Base-by-base conservation (phyloP, 2,797 vertebrate species). In the Graptemys geographica region DNA sequence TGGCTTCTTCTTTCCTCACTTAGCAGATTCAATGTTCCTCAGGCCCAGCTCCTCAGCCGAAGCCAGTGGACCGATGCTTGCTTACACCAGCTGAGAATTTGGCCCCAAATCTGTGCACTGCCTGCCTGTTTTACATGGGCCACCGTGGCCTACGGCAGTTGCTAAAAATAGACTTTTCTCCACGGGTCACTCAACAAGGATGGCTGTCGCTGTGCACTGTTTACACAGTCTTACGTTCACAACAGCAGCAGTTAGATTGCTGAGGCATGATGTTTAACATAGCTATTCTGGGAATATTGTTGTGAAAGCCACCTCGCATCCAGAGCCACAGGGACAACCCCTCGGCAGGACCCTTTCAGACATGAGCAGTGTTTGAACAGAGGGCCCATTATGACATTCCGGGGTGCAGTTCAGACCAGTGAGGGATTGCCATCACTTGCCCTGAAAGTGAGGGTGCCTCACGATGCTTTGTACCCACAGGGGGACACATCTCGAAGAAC, bases 131-230 rank as follows among this genome's bases (percentile, higher is more conserved):
- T 90, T 78, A 25, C 82, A 88, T 47, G 27, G 41, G 93, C 83
- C 90, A 62, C 13, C 89, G 82, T 87, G 84, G 89, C 96, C 96
- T 81, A 59, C 21, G 89, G 94, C 96, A 87, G 84, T 95, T 97
- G 97, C 97, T 98, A 98, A 98, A 98, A 98, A 98, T 97, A 98
- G 97, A 84, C 84, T 94, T 97, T 90, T 89, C 97, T 91, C 74
- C 97, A 89, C 95, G 97, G 97, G 96, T 98, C 98, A 98, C 92
- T 92, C 88, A 94, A 90, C 97, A 97, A 92, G 95, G 98, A 97
- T 94, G 96, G 95, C 93, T 88, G 96, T 59, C 89, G 56, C 93
- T 93, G 52, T 87, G 15, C 87, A 57, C 88, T 96, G 96, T 98
- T 98, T 96, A 97, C 95, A 96, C 8, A 93, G 93, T 94, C 91